These are phyloP conservation scores for Dryococelus australis DNA, from an alignment of 2,888 invertebrate genomes.

Conservation along the genomic window DNA sequence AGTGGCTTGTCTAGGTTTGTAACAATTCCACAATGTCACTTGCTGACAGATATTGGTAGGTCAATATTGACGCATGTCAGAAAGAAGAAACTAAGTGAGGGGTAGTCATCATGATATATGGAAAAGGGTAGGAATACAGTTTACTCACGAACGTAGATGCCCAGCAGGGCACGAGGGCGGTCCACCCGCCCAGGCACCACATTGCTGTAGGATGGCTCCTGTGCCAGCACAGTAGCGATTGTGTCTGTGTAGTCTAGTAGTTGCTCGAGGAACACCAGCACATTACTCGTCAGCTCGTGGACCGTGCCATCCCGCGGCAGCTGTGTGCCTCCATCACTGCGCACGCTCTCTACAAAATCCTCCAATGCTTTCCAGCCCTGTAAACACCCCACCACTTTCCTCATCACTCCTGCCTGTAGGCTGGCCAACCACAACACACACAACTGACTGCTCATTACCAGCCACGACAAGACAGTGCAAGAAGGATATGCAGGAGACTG, in stretches of 20 bases:
- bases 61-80: no score
- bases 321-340: slow-evolving; percentile 77
- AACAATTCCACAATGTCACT: no score
- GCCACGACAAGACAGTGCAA: no score
- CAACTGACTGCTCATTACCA: no score
- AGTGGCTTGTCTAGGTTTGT: no score
- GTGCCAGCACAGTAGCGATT: slow-evolving; percentile 71
- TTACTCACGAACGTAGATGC: slow-evolving; percentile 81
- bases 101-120: no score
- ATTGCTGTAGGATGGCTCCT: slow-evolving; percentile 66
- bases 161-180: slow-evolving; percentile 65
- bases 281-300: slow-evolving; percentile 94
- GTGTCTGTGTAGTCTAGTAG: slow-evolving; percentile 80
- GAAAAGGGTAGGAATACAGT: background rate
- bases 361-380: slow-evolving; percentile 90
- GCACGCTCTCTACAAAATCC: slow-evolving; percentile 90
- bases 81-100: no score
- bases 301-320: slow-evolving; percentile 96
- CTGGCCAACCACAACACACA: no score
- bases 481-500: no score
- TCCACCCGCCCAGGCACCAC: slow-evolving; percentile 50
- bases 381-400: slow-evolving; percentile 44
- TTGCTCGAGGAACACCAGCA: slow-evolving; percentile 90
- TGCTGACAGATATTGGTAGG: no score
- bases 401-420: no score